Conservation (phyloP, 64 coral and sea anemone genomes). For the Pachyseris speciosa region DNA sequence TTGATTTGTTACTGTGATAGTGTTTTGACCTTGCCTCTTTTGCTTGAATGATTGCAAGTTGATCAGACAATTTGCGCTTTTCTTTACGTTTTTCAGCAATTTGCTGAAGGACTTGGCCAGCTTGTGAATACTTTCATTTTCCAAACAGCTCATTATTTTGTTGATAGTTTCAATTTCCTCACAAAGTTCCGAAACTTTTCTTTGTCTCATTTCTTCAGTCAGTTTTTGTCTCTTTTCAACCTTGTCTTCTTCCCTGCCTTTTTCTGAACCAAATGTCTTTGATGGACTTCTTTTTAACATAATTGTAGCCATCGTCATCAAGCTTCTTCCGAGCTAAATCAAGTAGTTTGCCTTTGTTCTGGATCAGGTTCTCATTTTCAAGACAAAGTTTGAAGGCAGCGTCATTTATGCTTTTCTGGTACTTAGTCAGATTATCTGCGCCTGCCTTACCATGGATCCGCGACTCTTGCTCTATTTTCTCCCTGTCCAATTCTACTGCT, state of each 20-base stretch:
- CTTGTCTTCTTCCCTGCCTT: background rate
- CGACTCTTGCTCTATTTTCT: conserved; percentile 2
- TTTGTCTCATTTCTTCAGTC: conserved; percentile 44
- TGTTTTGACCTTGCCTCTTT: conserved; percentile 48
- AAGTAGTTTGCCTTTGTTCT: conserved; percentile 57
- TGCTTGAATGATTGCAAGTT: conserved; percentile 53
- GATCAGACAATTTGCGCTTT: conserved; percentile 22
- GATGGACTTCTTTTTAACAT: conserved; percentile 70
- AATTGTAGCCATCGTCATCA: conserved; percentile 56
- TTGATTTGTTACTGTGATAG: conserved; percentile 40
- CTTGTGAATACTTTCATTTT: conserved; percentile 59
- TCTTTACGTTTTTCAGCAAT: conserved; percentile 56
- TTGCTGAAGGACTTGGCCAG: conserved; percentile 19
- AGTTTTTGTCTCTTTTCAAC: conserved; percentile 51
- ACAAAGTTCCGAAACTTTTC: conserved; percentile 39
- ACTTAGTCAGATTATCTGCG: conserved; percentile 41
- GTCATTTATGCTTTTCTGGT: conserved; percentile 58
- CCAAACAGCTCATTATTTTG: conserved; percentile 34
- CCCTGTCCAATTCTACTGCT: conserved; percentile 43
- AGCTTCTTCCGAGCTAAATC: conserved; percentile 43
- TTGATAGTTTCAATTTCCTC: conserved; percentile 62
- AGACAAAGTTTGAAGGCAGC: conserved; percentile 46
- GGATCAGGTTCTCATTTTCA: conserved; percentile 41
- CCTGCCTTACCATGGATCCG: conserved; percentile 44
- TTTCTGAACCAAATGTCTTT: conserved; percentile 52